These are phyloP conservation scores for Dicranocentrus wangi DNA, from an alignment of 2,888 invertebrate genomes.

Conservation along the genomic window DNA sequence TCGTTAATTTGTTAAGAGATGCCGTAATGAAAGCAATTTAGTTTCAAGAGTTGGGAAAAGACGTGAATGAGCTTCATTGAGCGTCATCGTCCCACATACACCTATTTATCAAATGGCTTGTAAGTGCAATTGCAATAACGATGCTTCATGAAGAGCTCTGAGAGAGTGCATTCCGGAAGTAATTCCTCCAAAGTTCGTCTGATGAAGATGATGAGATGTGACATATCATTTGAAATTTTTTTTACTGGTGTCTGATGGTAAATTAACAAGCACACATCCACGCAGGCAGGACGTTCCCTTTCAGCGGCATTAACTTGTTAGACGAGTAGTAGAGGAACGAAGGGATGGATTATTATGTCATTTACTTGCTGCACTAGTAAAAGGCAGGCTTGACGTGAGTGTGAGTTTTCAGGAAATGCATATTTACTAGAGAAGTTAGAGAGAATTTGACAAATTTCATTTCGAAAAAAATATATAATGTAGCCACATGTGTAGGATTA, in stretches of 20 bases:
- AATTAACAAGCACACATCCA: neutral
- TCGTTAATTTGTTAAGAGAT: no score
- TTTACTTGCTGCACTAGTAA: neutral
- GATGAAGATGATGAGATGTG: constrained; percentile 56
- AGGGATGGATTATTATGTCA: neutral
- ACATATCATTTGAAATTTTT: constrained; percentile 34
- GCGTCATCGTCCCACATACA: no score
- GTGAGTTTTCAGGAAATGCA: neutral
- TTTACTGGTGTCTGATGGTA: neutral
- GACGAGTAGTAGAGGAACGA: neutral
- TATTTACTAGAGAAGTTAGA: neutral
- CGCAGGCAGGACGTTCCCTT: neutral
- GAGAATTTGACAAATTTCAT: neutral
- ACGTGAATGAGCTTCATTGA: no score
- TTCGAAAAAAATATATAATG: no score
- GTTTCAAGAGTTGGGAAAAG: no score
- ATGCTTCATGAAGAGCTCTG: constrained; percentile 29
- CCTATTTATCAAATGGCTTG: no score
- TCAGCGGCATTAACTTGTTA: neutral
- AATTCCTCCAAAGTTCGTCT: constrained; percentile 36
- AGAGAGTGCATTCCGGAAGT: constrained; percentile 60
- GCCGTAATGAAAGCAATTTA: no score
- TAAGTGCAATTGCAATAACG: no score
- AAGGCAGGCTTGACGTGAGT: neutral
- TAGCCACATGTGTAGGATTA: no score